A percentile compares a stretch with the other conserved stretches of the same genome.
Evolutionary conservation across 2,113 vertebrate species (phyloP).

Genomic region (Vulpes vulpes): DNA sequence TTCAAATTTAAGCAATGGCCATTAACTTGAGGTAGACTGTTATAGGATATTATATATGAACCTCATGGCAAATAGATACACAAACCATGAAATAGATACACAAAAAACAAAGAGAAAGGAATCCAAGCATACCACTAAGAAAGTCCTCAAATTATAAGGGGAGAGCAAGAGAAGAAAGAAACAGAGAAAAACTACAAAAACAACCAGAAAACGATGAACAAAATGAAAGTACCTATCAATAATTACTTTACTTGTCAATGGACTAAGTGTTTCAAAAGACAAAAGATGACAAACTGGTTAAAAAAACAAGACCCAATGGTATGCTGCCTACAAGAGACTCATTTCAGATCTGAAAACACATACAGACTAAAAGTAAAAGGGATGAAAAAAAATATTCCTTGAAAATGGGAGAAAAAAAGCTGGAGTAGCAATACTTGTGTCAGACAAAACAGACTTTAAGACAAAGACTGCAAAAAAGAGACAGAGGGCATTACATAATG

Average conservation of each 20-base stretch:
- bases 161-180: background rate
- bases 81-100: background rate
- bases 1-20: background rate
- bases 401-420: background rate
- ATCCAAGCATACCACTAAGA: background rate
- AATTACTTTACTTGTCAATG: background rate
- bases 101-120: background rate
- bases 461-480: too few species aligned
- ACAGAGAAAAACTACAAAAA: background rate
- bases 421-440: background rate
- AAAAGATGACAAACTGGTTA: background rate
- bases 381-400: background rate
- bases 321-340: background rate
- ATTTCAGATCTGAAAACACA: background rate
- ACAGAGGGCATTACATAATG: background rate
- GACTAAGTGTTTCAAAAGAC: background rate
- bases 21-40: background rate
- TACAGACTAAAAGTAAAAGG: background rate
- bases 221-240: background rate
- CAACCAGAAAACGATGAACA: background rate
- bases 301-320: background rate
- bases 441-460: background rate
- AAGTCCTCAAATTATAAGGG: background rate
- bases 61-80: background rate
- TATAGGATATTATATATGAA: background rate